A percentile compares a stretch with the other conserved stretches of the same genome.
phyloP scores from a whole-genome alignment of 1,140 invertebrate genomes.

The Diorhabda elongata region DNA sequence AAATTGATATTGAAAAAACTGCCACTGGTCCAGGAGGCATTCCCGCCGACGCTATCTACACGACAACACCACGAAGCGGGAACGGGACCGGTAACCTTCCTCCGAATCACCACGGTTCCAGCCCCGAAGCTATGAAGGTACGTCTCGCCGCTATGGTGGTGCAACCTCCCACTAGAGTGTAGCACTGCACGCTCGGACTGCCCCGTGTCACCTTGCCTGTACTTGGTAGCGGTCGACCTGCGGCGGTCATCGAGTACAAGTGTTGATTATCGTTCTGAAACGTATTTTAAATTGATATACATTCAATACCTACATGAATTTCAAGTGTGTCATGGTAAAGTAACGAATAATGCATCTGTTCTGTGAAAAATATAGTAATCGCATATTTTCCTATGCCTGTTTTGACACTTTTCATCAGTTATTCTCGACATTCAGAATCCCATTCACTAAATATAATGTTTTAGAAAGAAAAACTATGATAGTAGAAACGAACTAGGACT shows the following conservation, averaged over 20 bases:
- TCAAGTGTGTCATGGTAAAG: no score
- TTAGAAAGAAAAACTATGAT: no score
- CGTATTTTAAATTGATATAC: not conserved
- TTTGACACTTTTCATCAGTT: no score
- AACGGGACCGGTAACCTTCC: not conserved
- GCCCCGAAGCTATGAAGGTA: slow-evolving; percentile 68
- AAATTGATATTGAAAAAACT: slow-evolving; percentile 51
- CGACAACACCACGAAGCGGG: slow-evolving; percentile 43
- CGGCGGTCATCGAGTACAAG: slow-evolving; percentile 43
- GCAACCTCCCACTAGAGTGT: slow-evolving; percentile 74
- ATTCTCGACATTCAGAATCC: no score
- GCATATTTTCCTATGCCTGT: no score
- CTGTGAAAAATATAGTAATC: no score
- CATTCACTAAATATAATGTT: no score
- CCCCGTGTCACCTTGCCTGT: slow-evolving; percentile 20
- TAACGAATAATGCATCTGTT: no score
- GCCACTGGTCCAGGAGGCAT: slow-evolving; percentile 46
- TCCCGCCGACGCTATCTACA: slow-evolving; percentile 57
- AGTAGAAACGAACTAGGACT: no score
- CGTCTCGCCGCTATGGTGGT: slow-evolving; percentile 72
- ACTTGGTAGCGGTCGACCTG: slow-evolving; percentile 32
- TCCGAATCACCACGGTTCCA: slow-evolving; percentile 18
- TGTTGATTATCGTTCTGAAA: slow-evolving; percentile 36
- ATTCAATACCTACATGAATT: no score
- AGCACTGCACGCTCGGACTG: slow-evolving; percentile 49